These are phyloP conservation scores for Tylochromis polylepis DNA, from an alignment of 2,113 vertebrate species.

Conservation along the genomic window DNA sequence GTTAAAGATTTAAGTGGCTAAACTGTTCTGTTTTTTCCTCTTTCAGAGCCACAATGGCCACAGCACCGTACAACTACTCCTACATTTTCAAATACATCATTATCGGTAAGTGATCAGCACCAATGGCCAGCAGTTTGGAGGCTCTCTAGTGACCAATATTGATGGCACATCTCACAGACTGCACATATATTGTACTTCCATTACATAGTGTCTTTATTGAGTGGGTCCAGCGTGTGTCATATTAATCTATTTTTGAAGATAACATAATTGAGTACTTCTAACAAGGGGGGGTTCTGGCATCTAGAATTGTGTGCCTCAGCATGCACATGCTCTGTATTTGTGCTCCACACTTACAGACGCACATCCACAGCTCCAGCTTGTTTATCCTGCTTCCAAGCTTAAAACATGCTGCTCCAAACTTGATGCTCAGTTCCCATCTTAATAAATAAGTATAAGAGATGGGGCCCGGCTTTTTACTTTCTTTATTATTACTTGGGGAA, in stretches of 20 bases:
- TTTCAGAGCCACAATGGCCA: slow-evolving; percentile 96
- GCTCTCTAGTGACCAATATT: not conserved
- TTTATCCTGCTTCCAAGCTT: not conserved
- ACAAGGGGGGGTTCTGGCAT: not conserved
- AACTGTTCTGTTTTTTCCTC: not conserved
- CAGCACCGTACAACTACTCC: slow-evolving; percentile 99
- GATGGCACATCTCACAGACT: not conserved
- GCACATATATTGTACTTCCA: not conserved
- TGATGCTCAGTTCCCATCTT: not conserved
- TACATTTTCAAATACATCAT: slow-evolving; percentile 99
- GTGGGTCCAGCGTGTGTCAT: not conserved
- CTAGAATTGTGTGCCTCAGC: not conserved
- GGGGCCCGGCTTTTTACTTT: not conserved
- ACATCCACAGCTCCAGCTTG: not conserved
- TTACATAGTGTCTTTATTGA: not conserved
- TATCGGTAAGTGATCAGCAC: slow-evolving; percentile 86
- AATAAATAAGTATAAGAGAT: not conserved
- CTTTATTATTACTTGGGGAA: not conserved
- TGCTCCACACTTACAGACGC: not conserved
- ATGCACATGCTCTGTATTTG: not conserved
- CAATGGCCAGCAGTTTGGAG: not conserved
- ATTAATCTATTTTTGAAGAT: not conserved
- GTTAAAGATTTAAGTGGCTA: not conserved
- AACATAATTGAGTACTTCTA: not conserved
- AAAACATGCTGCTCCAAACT: not conserved